Evolutionary conservation across 2,797 vertebrate species (phyloP), one percentile per base, ranked within the genome.

Genomic region (Falco biarmicus): DNA sequence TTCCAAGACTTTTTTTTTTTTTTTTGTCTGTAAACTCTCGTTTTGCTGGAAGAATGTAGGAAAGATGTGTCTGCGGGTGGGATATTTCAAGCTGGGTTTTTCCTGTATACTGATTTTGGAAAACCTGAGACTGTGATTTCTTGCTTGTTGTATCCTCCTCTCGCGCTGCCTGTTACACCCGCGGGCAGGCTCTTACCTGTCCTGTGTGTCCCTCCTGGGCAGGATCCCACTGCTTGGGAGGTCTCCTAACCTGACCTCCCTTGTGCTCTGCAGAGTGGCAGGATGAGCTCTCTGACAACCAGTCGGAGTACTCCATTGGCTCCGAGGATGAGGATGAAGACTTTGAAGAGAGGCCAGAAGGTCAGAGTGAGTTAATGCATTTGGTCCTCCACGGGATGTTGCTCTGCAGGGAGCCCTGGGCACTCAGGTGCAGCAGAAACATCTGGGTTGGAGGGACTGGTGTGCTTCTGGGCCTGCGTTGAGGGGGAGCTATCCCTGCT

Each of bases 321-420:
- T 99, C 99, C 3, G 99, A 99, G 98, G 99, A 99, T 15, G 99
- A 99, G 98, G 99, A 99, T 53, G 99, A 99, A 98, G 99, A 99
- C 96, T 99, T 99, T 84, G 99, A 99, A 95, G 99, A 99, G 96
- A 98, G 99, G 79, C 99, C 99, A 6, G 99, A 99, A 98, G 99
- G 99, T 98, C 98, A 98, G 97, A 98, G 98, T 98, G 97, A 98
- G 98, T 98, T 89, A 31, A 96, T 68, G 32, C 6, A 4, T 70
- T 65, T 56, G 51, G 59, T 79, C n/a, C 48, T 88, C 56, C 50
- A 16, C 3, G 32, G 25, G 37, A 63, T 45, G 75, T 71, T 29
- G 31, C 74, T 78, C 65, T 70, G 82, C 1, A 8, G 48, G 73
- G 51, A 56, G 50, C 19, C 22, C 18, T 61, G 25, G 63, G 60